Evolutionary conservation across 2,888 invertebrate species (phyloP), one percentile per base, ranked within the genome.

Genomic region (Phania funesta): DNA sequence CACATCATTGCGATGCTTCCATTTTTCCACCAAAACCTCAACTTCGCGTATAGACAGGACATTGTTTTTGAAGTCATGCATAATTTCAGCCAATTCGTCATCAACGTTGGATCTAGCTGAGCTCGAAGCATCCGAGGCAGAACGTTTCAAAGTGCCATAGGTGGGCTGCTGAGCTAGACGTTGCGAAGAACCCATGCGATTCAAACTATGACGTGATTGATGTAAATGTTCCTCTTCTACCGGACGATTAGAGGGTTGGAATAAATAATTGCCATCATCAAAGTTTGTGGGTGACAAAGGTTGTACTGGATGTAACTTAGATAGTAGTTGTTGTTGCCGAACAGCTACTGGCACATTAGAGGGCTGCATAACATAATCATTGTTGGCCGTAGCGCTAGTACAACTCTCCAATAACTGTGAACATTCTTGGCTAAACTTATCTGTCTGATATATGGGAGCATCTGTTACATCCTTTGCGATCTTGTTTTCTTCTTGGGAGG

Each of bases 41-140:
- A 96, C 96, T 91, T 97, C 96, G 0, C 94, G 93, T 87, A 97
- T 95, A 0, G 96, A 95, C 85, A 96, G 95, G 3, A 96, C 96
- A 87, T 97, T 96, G 87, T 96, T 96, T 90, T 97, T 97, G 87
- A 96, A 97, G 87, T 97, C 96, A 87, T 95, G 96, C 88, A 97
- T 96, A 64, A 97, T 96, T 91, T 97, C 96, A 3, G 95, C 93
- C 77, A 97, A 92, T 88, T 97, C 96, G 83, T 96, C 96, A 88
- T 96, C 91, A 5, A 88, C 91, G 81, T 90, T 91, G 16, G 87
- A 87, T 0, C 90, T 88, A 0, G 86, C 86, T 46, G 85, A 86
- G 65, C 87, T 87, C 1, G 91, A 90, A 9, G 90, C 88, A 81
- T 91, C 90, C 64, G 90, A 91, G 16, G 88, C 90, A 13, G 89